Conservation (phyloP, 2,113 vertebrate species). For the Lates calcarifer region DNA sequence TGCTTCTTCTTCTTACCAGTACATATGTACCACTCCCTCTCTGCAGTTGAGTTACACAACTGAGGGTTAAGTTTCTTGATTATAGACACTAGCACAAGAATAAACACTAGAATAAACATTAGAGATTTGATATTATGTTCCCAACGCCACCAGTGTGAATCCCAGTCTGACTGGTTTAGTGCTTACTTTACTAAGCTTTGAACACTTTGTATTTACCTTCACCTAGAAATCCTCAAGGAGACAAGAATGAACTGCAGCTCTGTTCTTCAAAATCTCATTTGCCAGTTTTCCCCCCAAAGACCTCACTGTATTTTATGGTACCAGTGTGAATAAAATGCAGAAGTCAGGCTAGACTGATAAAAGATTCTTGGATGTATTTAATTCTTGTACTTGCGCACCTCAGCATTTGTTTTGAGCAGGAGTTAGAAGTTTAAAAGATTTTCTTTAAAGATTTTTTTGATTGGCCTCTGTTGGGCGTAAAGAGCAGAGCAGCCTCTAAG, state of each 20-base stretch:
- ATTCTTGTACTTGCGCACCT: neutral
- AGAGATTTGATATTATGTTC: neutral
- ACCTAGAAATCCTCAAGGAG: neutral
- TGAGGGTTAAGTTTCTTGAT: slow-evolving; percentile 12
- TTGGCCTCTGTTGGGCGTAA: too few species aligned
- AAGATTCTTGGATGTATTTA: neutral
- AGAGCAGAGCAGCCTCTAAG: too few species aligned
- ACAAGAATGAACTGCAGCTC: neutral
- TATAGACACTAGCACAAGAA: neutral
- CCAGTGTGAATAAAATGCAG: neutral
- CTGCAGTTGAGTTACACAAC: neutral
- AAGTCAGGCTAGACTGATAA: neutral
- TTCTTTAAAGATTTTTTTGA: too few species aligned
- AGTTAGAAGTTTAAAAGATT: too few species aligned
- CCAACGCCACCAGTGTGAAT: neutral
- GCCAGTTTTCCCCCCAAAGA: neutral
- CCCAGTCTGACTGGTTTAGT: neutral
- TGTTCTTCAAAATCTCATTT: neutral
- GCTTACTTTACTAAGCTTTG: neutral
- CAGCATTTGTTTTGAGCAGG: too few species aligned
- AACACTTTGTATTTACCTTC: slow-evolving; percentile 1
- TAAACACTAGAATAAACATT: slow-evolving; percentile 11
- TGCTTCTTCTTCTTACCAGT: neutral
- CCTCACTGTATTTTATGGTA: neutral
- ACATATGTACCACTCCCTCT: neutral